Conservation (phyloP, 2,113 vertebrate genomes). For the Oryzias celebensis region DNA sequence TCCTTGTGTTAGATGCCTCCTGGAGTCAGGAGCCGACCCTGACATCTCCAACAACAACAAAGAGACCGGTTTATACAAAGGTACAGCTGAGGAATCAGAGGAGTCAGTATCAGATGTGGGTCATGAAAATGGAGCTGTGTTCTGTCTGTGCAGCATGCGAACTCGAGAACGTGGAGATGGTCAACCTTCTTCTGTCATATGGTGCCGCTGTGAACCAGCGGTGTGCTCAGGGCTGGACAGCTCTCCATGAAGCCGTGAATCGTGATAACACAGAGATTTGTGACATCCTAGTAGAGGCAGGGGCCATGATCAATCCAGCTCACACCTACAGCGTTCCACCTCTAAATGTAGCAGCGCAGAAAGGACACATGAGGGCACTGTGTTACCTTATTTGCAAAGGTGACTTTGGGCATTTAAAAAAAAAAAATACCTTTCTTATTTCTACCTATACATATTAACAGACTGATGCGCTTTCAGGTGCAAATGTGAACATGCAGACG, state of each 20-base stretch:
- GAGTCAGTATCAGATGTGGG: background rate
- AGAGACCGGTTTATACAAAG: slow-evolving; percentile 94
- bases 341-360: slow-evolving; percentile 89
- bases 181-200: slow-evolving; percentile 80
- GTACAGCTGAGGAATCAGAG: slow-evolving; percentile 56
- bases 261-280: slow-evolving; percentile 85
- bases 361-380: slow-evolving; percentile 83
- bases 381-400: slow-evolving; percentile 82
- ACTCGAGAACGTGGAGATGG: slow-evolving; percentile 81
- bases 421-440: background rate
- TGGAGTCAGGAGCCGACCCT: slow-evolving; percentile 88
- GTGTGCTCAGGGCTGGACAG: slow-evolving; percentile 89
- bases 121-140: background rate
- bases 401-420: slow-evolving; percentile 15
- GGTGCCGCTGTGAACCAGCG: slow-evolving; percentile 89
- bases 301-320: slow-evolving; percentile 85
- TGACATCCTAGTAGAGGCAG: slow-evolving; percentile 82
- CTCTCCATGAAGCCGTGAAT: slow-evolving; percentile 89
- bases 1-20: slow-evolving; percentile 83
- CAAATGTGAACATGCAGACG: slow-evolving; percentile 91
- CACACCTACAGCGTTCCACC: slow-evolving; percentile 88
- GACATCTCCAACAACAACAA: slow-evolving; percentile 92
- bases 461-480: slow-evolving; percentile 73
- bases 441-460: background rate
- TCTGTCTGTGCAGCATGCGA: slow-evolving; percentile 84